Percentiles rank a stretch among this genome's conserved stretches.
These are phyloP conservation scores for Arizona elegans DNA, from an alignment of 2,113 vertebrate species.

Conservation along the genomic window DNA sequence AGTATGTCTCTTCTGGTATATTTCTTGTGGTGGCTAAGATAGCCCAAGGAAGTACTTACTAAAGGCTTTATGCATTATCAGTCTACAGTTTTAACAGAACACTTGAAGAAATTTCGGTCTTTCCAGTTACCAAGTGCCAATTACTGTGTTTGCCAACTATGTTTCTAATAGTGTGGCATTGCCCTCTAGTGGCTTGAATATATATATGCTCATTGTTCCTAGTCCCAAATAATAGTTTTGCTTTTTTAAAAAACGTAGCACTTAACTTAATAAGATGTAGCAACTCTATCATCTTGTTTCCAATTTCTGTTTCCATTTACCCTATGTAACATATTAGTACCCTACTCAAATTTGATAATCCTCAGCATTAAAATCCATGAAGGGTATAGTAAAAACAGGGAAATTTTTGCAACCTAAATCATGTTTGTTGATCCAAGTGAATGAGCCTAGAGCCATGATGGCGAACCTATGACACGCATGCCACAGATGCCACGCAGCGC, in stretches of 20 bases:
- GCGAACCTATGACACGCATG: too few species aligned
- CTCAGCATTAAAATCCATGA: neutral
- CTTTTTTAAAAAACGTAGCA: neutral
- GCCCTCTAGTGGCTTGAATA: conserved; percentile 8
- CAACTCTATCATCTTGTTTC: neutral
- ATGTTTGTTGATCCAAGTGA: neutral
- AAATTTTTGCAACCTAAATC: neutral
- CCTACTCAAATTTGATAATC: neutral
- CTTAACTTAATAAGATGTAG: neutral
- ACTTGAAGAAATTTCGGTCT: neutral
- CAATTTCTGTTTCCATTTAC: neutral
- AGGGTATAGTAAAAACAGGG: neutral
- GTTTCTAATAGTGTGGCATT: neutral
- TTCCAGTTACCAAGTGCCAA: neutral
- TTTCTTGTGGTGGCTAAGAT: neutral
- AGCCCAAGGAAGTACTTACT: neutral
- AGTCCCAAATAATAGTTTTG: neutral
- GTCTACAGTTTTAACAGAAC: neutral
- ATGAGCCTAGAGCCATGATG: neutral
- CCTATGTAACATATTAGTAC: neutral
- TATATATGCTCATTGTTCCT: neutral
- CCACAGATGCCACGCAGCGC: too few species aligned
- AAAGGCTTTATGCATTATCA: neutral
- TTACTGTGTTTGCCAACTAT: neutral
- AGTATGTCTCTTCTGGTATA: neutral